A percentile compares a stretch with the other conserved stretches of the same genome.
phyloP scores from a whole-genome alignment of 1,140 invertebrate genomes.

The Drosophila willistoni region DNA sequence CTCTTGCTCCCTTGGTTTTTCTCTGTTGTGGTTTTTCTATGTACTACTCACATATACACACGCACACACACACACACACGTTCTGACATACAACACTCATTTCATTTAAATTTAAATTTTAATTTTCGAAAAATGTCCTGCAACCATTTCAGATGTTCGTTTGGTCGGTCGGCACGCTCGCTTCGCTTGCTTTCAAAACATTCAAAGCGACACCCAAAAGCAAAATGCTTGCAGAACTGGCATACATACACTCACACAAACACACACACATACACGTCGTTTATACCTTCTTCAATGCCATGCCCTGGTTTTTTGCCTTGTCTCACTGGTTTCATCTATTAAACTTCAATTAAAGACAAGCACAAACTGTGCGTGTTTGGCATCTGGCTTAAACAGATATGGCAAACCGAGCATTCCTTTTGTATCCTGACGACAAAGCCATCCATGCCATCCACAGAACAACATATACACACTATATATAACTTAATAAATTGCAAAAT shows the following conservation, averaged over 20 bases:
- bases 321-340: constrained; percentile 39
- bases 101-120: constrained; percentile 77
- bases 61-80: constrained; percentile 23
- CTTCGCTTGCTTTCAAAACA: constrained; percentile 52
- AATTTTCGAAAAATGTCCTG: constrained; percentile 77
- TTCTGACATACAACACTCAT: constrained; percentile 38
- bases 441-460: background rate
- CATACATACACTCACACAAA: no score
- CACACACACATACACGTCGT: no score
- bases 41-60: constrained; percentile 33
- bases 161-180: constrained; percentile 39
- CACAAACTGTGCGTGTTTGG: constrained; percentile 18
- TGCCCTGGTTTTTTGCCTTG: background rate
- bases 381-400: constrained; percentile 38
- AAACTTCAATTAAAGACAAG: constrained; percentile 62
- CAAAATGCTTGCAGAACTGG: constrained; percentile 3
- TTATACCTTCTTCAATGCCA: background rate
- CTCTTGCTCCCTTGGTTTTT: constrained; percentile 32
- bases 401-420: constrained; percentile 48
- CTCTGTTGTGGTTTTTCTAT: constrained; percentile 69
- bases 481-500: constrained; percentile 49
- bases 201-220: constrained; percentile 26
- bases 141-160: constrained; percentile 59
- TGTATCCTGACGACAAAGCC: constrained; percentile 32
- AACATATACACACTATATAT: background rate